Conservation (phyloP, 2,888 invertebrate genomes). For the Gastracanthus pulcherrimus region DNA sequence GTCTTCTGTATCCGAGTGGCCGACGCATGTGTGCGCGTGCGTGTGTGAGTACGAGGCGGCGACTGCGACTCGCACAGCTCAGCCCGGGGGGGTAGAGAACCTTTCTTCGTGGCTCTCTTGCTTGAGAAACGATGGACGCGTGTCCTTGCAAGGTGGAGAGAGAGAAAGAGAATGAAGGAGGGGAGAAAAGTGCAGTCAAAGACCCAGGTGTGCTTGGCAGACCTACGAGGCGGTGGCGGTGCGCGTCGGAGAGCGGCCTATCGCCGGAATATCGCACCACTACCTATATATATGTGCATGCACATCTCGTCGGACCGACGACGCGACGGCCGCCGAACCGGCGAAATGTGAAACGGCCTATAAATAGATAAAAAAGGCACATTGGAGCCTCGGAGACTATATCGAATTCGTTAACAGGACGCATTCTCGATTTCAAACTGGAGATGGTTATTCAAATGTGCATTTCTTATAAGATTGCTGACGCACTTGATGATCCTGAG, state of each 20-base stretch:
- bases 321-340: background rate
- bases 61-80: slow-evolving; percentile 1
- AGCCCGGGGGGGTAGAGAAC: slow-evolving; percentile 58
- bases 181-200: slow-evolving; percentile 55
- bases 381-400: background rate
- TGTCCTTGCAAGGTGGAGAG: slow-evolving; percentile 72
- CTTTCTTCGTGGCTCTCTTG: slow-evolving; percentile 56
- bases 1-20: slow-evolving; percentile 26
- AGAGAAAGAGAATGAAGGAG: slow-evolving; percentile 50
- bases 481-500: background rate
- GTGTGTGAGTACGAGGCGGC: background rate
- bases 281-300: background rate
- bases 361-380: slow-evolving; percentile 34
- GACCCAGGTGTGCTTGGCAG: slow-evolving; percentile 25
- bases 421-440: background rate
- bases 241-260: slow-evolving; percentile 36
- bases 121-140: slow-evolving; percentile 61
- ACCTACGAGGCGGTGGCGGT: too few relatives aligned
- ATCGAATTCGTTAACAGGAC: slow-evolving; percentile 34
- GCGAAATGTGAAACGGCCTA: slow-evolving; percentile 38
- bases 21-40: background rate
- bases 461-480: background rate
- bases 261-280: slow-evolving; percentile 21
- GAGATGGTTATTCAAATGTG: background rate
- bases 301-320: background rate